Evolutionary conservation across 2,797 vertebrate genomes (phyloP).

Genomic region (Nothura maculosa): DNA sequence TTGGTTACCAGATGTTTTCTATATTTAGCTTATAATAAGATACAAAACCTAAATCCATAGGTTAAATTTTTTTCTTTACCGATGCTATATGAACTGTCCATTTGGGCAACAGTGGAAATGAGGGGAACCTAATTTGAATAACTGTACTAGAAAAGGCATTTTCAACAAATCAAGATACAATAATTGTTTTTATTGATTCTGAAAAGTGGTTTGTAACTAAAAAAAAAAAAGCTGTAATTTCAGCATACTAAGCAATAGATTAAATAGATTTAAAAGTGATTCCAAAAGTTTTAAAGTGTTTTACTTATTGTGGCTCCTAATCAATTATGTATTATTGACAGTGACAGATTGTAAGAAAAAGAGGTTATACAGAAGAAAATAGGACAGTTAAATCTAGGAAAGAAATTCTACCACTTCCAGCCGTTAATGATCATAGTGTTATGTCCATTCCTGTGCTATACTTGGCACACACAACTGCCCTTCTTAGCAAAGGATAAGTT

Average conservation of each 20-base stretch:
- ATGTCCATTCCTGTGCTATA: not conserved
- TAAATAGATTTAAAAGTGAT: not conserved
- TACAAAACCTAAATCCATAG: too few relatives aligned
- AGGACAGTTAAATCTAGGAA: not conserved
- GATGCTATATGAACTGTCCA: not conserved
- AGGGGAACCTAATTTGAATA: not conserved
- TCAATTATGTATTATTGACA: not conserved
- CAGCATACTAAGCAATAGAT: not conserved
- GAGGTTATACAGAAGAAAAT: not conserved
- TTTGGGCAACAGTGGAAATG: not conserved
- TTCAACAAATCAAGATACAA: not conserved
- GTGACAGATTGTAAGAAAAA: not conserved
- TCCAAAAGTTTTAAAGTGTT: not conserved
- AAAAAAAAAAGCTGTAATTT: not conserved
- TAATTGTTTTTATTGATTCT: not conserved
- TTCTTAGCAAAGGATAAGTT: conserved; percentile 38
- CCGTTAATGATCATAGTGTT: not conserved
- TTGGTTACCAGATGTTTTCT: rapidly evolving
- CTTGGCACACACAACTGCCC: not conserved
- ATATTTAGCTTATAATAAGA: too few relatives aligned
- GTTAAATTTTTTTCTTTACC: too few relatives aligned
- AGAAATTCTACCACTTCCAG: not conserved
- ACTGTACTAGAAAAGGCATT: not conserved
- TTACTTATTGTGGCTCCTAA: not conserved
- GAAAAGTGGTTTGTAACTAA: not conserved